Evolutionary conservation across 2,888 invertebrate species (phyloP).

Genomic region (Nemurella pictetii): DNA sequence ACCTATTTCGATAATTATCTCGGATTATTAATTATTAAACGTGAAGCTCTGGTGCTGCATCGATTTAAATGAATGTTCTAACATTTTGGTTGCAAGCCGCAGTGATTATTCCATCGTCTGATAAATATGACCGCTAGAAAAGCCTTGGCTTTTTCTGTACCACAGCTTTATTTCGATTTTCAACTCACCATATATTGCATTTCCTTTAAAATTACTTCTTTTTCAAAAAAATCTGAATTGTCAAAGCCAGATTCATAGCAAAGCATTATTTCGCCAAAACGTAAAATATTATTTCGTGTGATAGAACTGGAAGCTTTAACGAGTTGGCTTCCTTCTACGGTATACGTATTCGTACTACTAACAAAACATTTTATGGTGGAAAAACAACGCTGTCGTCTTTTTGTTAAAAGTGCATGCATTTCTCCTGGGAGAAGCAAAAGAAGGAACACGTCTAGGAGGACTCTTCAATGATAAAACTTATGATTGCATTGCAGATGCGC

Average conservation of each 20-base stretch:
- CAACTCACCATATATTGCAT: too few relatives aligned
- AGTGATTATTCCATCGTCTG: too few relatives aligned
- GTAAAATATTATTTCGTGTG: neutral
- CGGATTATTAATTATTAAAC: too few relatives aligned
- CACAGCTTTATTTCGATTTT: too few relatives aligned
- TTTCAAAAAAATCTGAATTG: neutral
- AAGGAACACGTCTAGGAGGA: neutral
- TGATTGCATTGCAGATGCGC: constrained; percentile 19
- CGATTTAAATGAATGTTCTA: too few relatives aligned
- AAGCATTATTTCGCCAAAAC: neutral
- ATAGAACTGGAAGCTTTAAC: neutral
- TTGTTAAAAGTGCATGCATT: neutral
- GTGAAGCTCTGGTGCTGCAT: too few relatives aligned
- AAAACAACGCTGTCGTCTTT: neutral
- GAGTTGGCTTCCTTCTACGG: neutral
- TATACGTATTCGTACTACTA: neutral
- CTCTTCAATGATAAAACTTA: constrained; percentile 5
- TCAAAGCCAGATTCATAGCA: neutral
- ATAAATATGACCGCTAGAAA: too few relatives aligned
- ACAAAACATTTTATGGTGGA: neutral
- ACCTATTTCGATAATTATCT: too few relatives aligned
- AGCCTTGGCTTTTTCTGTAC: too few relatives aligned
- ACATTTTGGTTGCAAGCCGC: too few relatives aligned
- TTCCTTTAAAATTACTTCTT: too few relatives aligned
- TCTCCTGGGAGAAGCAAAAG: neutral